Evolutionary conservation across 2,888 invertebrate genomes (phyloP).

Genomic region (Allophyes oxyacanthae): DNA sequence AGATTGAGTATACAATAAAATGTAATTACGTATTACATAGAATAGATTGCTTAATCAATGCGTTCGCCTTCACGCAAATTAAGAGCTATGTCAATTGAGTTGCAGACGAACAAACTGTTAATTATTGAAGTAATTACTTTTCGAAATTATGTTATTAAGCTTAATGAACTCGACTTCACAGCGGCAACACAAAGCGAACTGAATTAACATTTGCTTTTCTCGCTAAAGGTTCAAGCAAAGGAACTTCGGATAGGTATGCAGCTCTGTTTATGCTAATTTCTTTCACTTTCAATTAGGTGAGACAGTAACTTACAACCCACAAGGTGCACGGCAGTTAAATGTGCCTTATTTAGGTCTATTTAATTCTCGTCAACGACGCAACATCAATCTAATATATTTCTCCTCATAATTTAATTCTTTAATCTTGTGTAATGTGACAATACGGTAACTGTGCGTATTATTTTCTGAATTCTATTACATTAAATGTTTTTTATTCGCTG

Average conservation of each 20-base stretch:
- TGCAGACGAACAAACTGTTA: constrained; percentile 47
- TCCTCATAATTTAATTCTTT: constrained; percentile 37
- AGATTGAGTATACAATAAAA: constrained; percentile 32
- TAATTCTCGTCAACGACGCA: constrained; percentile 29
- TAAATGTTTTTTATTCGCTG: constrained; percentile 10
- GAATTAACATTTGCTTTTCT: constrained; percentile 37
- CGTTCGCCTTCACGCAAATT: constrained; percentile 59
- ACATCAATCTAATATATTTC: constrained; percentile 33
- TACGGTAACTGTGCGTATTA: constrained; percentile 29
- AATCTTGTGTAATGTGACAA: constrained; percentile 33
- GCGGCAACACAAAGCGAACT: constrained; percentile 46
- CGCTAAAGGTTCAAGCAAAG: constrained; percentile 30
- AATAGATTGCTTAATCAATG: constrained; percentile 63
- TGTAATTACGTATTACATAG: constrained; percentile 54
- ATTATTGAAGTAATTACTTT: constrained; percentile 74
- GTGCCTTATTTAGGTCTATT: constrained; percentile 29
- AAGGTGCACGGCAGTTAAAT: constrained; percentile 19
- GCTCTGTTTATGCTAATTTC: constrained; percentile 47
- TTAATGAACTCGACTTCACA: constrained; percentile 61
- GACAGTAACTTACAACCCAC: constrained; percentile 36
- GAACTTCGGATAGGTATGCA: constrained; percentile 24
- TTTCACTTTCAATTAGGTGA: constrained; percentile 52
- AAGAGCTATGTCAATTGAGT: constrained; percentile 62
- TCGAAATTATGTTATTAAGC: constrained; percentile 75
- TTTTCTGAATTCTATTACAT: constrained; percentile 24